Evolutionary conservation across 2,113 vertebrate genomes (phyloP).

Genomic region (Eubucco bourcierii): DNA sequence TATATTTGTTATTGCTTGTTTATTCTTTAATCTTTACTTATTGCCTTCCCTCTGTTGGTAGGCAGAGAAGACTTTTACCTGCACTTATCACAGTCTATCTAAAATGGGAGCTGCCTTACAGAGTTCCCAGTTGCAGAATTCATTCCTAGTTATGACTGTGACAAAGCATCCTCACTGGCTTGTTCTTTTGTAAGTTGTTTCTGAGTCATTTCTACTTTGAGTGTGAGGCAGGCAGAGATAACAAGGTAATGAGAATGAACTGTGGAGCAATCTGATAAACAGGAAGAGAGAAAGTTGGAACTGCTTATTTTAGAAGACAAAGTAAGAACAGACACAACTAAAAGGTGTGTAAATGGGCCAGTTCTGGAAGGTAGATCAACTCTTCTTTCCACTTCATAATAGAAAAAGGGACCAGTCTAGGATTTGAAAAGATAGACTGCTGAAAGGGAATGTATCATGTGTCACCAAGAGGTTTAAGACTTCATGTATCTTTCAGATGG

Average conservation of each 20-base stretch:
- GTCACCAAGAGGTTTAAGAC: not conserved
- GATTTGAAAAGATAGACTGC: not conserved
- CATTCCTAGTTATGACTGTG: not conserved
- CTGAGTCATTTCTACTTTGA: not conserved
- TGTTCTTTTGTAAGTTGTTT: not conserved
- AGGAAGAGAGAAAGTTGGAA: not conserved
- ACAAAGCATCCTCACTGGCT: not conserved
- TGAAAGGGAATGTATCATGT: not conserved
- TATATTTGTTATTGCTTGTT: not conserved
- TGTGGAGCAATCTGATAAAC: not conserved
- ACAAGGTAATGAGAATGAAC: not conserved
- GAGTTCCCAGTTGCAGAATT: not conserved
- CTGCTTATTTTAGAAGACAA: not conserved
- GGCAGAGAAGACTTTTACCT: not conserved
- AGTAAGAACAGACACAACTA: not conserved
- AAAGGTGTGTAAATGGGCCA: not conserved
- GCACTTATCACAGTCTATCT: not conserved
- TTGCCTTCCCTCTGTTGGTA: not conserved
- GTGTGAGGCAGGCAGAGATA: not conserved
- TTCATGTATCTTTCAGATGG: constrained; percentile 22
- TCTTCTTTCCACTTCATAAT: not conserved
- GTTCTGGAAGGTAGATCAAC: not conserved
- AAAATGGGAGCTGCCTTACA: not conserved
- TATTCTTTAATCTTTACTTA: not conserved
- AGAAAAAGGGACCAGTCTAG: not conserved